These are phyloP conservation scores for Leucania comma DNA, from an alignment of 2,888 invertebrate genomes.

Conservation along the genomic window DNA sequence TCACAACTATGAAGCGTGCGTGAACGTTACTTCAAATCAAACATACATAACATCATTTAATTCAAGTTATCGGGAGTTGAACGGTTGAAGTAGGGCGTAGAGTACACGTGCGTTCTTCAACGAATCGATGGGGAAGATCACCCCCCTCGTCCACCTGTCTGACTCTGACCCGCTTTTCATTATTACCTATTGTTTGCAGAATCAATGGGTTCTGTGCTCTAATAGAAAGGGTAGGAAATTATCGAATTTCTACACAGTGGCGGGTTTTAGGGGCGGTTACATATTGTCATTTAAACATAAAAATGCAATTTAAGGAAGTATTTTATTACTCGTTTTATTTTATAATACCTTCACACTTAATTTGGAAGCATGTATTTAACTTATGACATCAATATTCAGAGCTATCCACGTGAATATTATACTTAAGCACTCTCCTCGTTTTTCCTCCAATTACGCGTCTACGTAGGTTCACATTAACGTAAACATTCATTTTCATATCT, in stretches of 20 bases:
- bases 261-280: neutral
- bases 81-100: constrained; percentile 64
- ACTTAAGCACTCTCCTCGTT: constrained; percentile 7
- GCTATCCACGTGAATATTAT: constrained; percentile 36
- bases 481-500: constrained; percentile 40
- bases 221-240: constrained; percentile 22
- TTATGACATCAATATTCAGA: constrained; percentile 29
- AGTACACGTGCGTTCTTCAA: constrained; percentile 61
- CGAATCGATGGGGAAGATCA: constrained; percentile 61
- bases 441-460: neutral
- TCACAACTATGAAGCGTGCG: neutral
- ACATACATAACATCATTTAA: constrained; percentile 42
- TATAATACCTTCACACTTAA: constrained; percentile 1
- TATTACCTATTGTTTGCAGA: constrained; percentile 58
- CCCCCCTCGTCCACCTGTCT: constrained; percentile 67
- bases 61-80: constrained; percentile 59
- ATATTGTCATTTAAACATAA: neutral
- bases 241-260: constrained; percentile 11
- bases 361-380: constrained; percentile 22
- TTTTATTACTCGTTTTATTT: neutral
- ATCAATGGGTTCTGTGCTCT: constrained; percentile 49
- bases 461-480: constrained; percentile 20
- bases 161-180: constrained; percentile 67
- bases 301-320: neutral
- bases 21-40: constrained; percentile 21